Evolutionary conservation across 30 jellyfish, hydroid and myxozoan species (phyloP).

Genomic region (Hydra vulgaris): DNA sequence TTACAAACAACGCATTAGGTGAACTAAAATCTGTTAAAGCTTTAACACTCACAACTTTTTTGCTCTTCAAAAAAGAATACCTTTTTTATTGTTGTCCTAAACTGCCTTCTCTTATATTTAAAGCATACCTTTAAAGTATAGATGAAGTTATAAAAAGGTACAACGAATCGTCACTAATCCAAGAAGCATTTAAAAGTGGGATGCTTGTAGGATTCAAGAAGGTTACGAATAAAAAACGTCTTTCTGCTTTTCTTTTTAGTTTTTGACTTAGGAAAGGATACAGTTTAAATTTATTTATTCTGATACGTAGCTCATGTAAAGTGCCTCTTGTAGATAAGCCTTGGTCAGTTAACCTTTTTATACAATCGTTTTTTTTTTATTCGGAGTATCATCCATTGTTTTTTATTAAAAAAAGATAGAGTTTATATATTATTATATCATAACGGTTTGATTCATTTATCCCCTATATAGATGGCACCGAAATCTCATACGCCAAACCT

Average conservation of each 20-base stretch:
- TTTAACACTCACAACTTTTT: constrained; percentile 22
- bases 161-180: background rate
- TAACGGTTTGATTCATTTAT: background rate
- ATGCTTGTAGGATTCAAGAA: constrained; percentile 2
- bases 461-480: background rate
- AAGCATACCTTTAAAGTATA: background rate
- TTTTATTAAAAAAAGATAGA: background rate
- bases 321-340: constrained; percentile 15
- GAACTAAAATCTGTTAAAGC: constrained; percentile 1
- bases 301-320: background rate
- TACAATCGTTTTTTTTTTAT: constrained; percentile 4
- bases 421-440: background rate
- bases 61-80: constrained; percentile 10
- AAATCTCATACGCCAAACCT: background rate
- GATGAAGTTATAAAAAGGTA: background rate
- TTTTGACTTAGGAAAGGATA: constrained; percentile 7
- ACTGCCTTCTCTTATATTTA: constrained; percentile 15
- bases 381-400: too few species aligned
- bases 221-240: background rate
- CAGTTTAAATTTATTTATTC: background rate
- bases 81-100: constrained; percentile 29
- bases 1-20: background rate
- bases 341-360: background rate
- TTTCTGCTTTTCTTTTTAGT: constrained; percentile 1
- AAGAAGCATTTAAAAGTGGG: background rate